Evolutionary conservation across 2,888 invertebrate species (phyloP).

Genomic region (Prosopocoilus inquinatus): DNA sequence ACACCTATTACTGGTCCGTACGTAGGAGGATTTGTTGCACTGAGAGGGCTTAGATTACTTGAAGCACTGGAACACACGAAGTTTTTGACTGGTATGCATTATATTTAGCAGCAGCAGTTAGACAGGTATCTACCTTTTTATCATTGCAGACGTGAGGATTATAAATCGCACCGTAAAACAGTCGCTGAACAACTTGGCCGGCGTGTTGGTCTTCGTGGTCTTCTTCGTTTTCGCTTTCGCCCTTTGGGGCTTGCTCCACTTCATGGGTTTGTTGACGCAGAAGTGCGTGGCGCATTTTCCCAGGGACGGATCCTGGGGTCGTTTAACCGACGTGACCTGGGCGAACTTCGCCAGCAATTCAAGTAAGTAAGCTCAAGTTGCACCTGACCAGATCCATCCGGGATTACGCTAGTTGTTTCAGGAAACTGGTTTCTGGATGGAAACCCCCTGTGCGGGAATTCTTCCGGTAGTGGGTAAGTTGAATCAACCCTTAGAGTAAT

Average conservation of each 20-base stretch:
- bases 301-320: slow-evolving; percentile 84
- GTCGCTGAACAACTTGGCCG: slow-evolving; percentile 97
- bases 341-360: slow-evolving; percentile 75
- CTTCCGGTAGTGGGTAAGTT: slow-evolving; percentile 86
- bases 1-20: slow-evolving; percentile 98
- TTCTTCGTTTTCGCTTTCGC: slow-evolving; percentile 98
- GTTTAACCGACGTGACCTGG: slow-evolving; percentile 82
- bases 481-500: neutral
- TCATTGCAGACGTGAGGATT: slow-evolving; percentile 87
- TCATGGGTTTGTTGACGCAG: slow-evolving; percentile 95
- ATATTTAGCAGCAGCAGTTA: no score
- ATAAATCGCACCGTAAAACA: slow-evolving; percentile 99
- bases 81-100: slow-evolving; percentile 95
- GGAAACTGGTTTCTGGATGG: slow-evolving; percentile 68
- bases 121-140: no score
- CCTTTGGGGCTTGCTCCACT: slow-evolving; percentile 97
- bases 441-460: slow-evolving; percentile 84
- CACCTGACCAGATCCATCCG: neutral
- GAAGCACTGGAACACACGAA: slow-evolving; percentile 99
- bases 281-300: slow-evolving; percentile 92
- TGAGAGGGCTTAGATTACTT: slow-evolving; percentile 98
- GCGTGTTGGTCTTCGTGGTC: slow-evolving; percentile 99
- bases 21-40: slow-evolving; percentile 98
- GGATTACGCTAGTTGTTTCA: slow-evolving; percentile 45
- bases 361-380: slow-evolving; percentile 69